These are phyloP conservation scores for Dryobates pubescens DNA, from an alignment of 2,797 vertebrate genomes.

Conservation along the genomic window DNA sequence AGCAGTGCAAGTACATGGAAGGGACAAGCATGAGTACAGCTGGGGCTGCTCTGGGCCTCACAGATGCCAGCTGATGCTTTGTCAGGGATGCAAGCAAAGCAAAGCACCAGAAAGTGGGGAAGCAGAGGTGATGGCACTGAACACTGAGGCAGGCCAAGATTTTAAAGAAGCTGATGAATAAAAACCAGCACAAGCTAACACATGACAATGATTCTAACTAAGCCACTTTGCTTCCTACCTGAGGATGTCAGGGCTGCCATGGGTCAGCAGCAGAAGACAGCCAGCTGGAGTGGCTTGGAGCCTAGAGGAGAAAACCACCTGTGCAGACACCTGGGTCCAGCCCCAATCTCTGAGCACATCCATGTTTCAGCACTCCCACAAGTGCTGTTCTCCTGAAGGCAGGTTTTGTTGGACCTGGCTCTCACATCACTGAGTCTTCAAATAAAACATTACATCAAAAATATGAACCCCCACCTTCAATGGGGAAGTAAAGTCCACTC, in stretches of 20 bases:
- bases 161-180: background rate
- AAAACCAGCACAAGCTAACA: background rate
- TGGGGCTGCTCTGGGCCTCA: background rate
- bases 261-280: background rate
- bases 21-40: background rate
- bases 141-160: background rate
- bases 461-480: background rate
- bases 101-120: background rate
- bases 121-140: background rate
- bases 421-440: background rate
- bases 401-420: background rate
- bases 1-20: background rate
- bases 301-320: background rate
- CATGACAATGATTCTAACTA: background rate
- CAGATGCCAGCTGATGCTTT: background rate
- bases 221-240: background rate
- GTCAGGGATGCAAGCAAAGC: background rate
- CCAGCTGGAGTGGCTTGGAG: background rate
- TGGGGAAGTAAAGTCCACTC: background rate
- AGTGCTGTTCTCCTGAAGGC: background rate
- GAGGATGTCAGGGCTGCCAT: background rate
- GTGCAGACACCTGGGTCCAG: background rate
- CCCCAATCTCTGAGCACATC: background rate
- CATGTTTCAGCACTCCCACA: background rate
- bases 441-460: background rate